Conservation (phyloP, 1,140 invertebrate species). For the Drosophila virilis region DNA sequence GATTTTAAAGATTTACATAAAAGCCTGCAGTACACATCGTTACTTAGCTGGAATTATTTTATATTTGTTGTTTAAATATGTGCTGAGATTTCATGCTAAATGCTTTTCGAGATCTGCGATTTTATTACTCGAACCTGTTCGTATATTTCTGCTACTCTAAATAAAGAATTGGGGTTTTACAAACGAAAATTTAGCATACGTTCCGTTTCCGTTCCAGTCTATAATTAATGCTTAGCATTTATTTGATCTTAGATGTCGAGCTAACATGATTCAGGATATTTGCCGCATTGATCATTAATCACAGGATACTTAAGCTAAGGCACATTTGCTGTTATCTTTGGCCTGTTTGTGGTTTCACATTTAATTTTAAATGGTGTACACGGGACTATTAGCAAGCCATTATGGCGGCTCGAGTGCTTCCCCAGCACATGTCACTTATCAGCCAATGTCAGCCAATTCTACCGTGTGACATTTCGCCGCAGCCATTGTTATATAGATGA, state of each 20-base stretch:
- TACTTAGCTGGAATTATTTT: no score
- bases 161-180: no score
- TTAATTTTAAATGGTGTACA: conserved; percentile 65
- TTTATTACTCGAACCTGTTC: no score
- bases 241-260: no score
- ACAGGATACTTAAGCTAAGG: conserved; percentile 15
- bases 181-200: not conserved
- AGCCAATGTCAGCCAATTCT: conserved; percentile 56
- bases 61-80: no score
- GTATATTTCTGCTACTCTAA: no score
- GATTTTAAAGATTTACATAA: no score
- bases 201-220: not conserved
- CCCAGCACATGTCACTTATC: conserved; percentile 74
- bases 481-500: conserved; percentile 60
- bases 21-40: no score
- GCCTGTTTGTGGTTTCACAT: conserved; percentile 68
- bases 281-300: conserved; percentile 49
- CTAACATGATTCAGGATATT: not conserved
- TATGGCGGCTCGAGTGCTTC: conserved; percentile 53
- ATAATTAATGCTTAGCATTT: not conserved
- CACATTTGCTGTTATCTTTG: conserved; percentile 46
- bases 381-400: conserved; percentile 65
- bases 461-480: conserved; percentile 60
- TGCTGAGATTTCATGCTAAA: no score
- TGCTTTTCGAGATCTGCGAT: no score